Evolutionary conservation across 2,797 vertebrate genomes (phyloP), one percentile per base, ranked within the genome.

Genomic region (Rhinophrynus dorsalis): DNA sequence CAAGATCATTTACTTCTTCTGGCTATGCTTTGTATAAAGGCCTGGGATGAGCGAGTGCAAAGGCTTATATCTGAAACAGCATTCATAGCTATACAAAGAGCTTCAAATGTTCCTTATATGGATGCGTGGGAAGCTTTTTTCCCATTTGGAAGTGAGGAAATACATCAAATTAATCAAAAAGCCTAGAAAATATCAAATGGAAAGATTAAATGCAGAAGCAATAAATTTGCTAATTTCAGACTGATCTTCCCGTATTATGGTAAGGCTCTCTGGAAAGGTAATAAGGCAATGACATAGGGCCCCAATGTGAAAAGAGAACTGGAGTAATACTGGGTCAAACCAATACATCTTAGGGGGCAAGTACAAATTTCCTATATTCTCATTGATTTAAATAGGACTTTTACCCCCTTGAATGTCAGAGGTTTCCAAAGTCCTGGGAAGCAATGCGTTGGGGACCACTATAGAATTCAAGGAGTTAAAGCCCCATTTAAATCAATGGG

Each of bases 221-320:
- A 17, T 18, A 44, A 45, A 69, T 69, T 42, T 61, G 35, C n/a
- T n/a, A n/a, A n/a, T n/a, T n/a, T n/a, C n/a, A n/a, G n/a, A 61
- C 54, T 61, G 57, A 61, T 61, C 57, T 60, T 54, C 2, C 12
- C 30, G 35, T 61, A 47, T 40, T 48, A 29, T 59, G 21, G n/a
- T n/a, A n/a, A n/a, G n/a, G n/a, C n/a, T n/a, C n/a, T n/a, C n/a
- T n/a, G n/a, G n/a, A n/a, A n/a, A n/a, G n/a, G n/a, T n/a, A n/a
- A n/a, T n/a, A n/a, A n/a, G n/a, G n/a, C n/a, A n/a, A n/a, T n/a
- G n/a, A n/a, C n/a, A n/a, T n/a, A n/a, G n/a, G n/a, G n/a, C n/a
- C n/a, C n/a, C n/a, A n/a, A n/a, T n/a, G n/a, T n/a, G n/a, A n/a
- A n/a, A n/a, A n/a, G n/a, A n/a, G n/a, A n/a, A n/a, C n/a, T n/a